These are phyloP conservation scores for Oligia latruncula DNA, from an alignment of 2,888 invertebrate species.

Conservation along the genomic window DNA sequence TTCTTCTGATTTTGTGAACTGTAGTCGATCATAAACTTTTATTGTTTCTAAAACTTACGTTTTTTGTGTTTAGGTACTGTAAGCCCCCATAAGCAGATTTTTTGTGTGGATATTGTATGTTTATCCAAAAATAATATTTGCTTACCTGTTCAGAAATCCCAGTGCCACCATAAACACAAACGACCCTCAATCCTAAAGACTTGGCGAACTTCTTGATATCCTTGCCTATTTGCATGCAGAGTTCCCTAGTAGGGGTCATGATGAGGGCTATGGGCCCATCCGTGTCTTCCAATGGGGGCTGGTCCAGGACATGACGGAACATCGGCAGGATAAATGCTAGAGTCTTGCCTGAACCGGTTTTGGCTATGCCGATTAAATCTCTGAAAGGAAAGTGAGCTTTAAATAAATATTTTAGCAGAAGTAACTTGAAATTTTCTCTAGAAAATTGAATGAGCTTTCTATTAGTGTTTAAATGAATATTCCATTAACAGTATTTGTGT, in stretches of 20 bases:
- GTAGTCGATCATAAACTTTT: too few species aligned
- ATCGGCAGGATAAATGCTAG: constrained; percentile 99
- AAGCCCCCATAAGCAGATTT: too few species aligned
- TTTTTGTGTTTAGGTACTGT: too few species aligned
- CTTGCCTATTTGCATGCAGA: constrained; percentile 99
- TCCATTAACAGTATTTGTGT: too few species aligned
- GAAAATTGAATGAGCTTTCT: too few species aligned
- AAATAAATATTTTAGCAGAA: background rate
- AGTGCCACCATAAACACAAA: constrained; percentile 99
- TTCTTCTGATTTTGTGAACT: too few species aligned
- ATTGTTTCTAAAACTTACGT: too few species aligned
- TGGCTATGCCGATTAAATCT: constrained; percentile 99
- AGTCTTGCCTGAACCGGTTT: constrained; percentile 99
- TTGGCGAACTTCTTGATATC: constrained; percentile 99
- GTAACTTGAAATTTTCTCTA: too few species aligned
- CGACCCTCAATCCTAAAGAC: constrained; percentile 95
- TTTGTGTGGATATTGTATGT: too few species aligned
- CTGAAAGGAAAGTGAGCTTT: constrained; percentile 68
- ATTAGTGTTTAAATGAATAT: too few species aligned
- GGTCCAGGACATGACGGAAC: constrained; percentile 98
- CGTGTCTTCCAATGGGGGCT: constrained; percentile 97
- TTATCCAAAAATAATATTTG: background rate
- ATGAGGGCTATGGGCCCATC: constrained; percentile 99
- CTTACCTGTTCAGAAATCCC: constrained; percentile 97
- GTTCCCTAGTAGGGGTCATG: constrained; percentile 99